These are phyloP conservation scores for Physella acuta DNA, from an alignment of 1,140 invertebrate species.

Conservation along the genomic window DNA sequence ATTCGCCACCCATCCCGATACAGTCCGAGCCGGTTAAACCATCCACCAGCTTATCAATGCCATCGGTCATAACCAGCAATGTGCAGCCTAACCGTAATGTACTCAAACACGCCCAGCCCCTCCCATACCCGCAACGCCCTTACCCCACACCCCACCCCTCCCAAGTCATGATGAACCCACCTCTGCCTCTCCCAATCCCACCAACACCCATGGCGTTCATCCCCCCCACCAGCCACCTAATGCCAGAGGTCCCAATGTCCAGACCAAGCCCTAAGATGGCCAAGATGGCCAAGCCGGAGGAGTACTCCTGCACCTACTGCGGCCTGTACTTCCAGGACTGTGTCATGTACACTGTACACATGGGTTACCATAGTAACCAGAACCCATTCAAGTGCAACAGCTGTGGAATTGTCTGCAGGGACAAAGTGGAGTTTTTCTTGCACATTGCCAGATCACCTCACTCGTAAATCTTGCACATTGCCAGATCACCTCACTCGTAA, in stretches of 20 bases:
- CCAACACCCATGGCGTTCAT: conserved; percentile 25
- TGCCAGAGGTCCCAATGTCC: neutral
- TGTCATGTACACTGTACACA: conserved; percentile 91
- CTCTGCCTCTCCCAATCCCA: conserved; percentile 11
- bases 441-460: conserved; percentile 86
- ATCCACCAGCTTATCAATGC: neutral
- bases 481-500: too few species aligned
- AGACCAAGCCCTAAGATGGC: conserved; percentile 8
- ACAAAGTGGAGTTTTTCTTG: conserved; percentile 86
- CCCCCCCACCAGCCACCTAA: conserved; percentile 15
- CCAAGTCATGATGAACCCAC: neutral
- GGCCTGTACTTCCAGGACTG: conserved; percentile 87
- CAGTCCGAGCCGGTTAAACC: neutral
- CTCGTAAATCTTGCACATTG: too few species aligned
- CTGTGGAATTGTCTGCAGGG: conserved; percentile 80
- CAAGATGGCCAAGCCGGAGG: conserved; percentile 16
- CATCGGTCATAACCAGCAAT: neutral
- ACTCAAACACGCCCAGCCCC: neutral
- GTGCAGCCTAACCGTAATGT: too few species aligned
- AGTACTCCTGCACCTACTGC: conserved; percentile 80
- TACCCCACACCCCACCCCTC: neutral
- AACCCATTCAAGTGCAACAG: conserved; percentile 93
- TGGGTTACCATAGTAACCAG: conserved; percentile 88
- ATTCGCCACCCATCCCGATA: neutral
- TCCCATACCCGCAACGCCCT: neutral